Evolutionary conservation across 2,113 vertebrate genomes (phyloP), one percentile per base, ranked within the genome.

Genomic region (Scophthalmus maximus): DNA sequence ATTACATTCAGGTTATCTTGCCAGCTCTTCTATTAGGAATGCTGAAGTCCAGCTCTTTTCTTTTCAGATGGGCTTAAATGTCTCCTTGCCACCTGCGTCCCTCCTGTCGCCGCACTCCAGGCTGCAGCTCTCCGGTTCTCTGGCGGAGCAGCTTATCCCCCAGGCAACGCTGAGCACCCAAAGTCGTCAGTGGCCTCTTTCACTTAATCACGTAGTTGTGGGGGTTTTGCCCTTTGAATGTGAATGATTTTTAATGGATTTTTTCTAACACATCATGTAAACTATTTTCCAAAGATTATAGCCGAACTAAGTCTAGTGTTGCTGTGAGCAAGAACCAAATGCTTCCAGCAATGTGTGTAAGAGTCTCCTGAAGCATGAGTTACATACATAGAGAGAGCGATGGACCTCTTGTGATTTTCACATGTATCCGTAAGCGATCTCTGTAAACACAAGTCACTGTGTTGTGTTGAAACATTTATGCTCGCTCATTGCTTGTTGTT

Each of bases 61-160:
- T 68, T 56, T 58, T 18, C 92, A 98, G 97, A 81, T 84, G 3
- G 94, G 93, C 89, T 93, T 95, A 86, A 93, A 91, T 68, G 82
- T 92, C 40, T 93, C 91, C 3, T 78, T 96, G 58, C 94, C 95
- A 58, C 93, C 95, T 6, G 92, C 94, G 10, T 93, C 95, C 63
- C 77, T 91, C 4, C 88, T 95, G 66, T 94, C 95, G 22, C 95
- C 94, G 14, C 95, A 94, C 82, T 91, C 95, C 65, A 95, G 89
- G 72, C 87, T 95, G 73, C 94, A 92, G 49, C 82, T 95, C 68
- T 80, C 93, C 0, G 83, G 83, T 4, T 22, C 91, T 52, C 73
- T 92, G 46, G 88, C 88, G 0, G 3, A 92, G 76, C 91, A 91
- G 26, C 83, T 94, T 36, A 92, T 91, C 79, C 89, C 92, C 8